These are phyloP conservation scores for Drosophila bipectinata DNA, from an alignment of 1,140 invertebrate species.

Conservation along the genomic window DNA sequence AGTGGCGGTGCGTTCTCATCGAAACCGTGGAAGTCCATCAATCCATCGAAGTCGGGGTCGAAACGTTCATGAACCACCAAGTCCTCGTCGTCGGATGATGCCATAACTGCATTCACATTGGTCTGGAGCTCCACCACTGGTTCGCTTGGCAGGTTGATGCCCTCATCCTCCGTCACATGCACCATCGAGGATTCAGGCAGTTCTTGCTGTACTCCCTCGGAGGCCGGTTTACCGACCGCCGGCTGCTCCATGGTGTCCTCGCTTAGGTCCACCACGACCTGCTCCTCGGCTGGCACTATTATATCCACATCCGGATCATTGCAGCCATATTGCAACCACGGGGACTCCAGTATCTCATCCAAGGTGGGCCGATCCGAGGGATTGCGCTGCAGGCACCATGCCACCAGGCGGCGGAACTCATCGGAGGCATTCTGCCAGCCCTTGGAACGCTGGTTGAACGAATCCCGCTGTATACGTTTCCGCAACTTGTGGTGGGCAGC, in stretches of 20 bases:
- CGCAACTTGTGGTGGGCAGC: slow-evolving; percentile 50
- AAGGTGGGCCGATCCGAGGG: slow-evolving; percentile 90
- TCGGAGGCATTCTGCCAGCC: slow-evolving; percentile 89
- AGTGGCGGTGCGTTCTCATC: slow-evolving; percentile 43
- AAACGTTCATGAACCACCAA: slow-evolving; percentile 9
- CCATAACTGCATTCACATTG: not conserved
- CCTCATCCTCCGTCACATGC: slow-evolving; percentile 9
- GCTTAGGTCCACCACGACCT: slow-evolving; percentile 57
- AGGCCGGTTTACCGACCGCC: not conserved
- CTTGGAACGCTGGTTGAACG: slow-evolving; percentile 70
- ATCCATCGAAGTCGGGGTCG: slow-evolving; percentile 26
- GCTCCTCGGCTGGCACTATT: slow-evolving; percentile 27
- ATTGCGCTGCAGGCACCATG: slow-evolving; percentile 91
- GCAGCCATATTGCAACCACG: slow-evolving; percentile 86
- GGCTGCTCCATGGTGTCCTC: slow-evolving; percentile 56
- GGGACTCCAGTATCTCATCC: slow-evolving; percentile 86
- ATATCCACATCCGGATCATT: slow-evolving; percentile 49
- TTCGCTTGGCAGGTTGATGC: slow-evolving; percentile 4
- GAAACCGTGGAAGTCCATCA: slow-evolving; percentile 53
- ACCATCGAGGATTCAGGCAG: not conserved
- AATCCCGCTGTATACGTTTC: slow-evolving; percentile 51
- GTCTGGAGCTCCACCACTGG: not conserved
- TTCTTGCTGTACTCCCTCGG: not conserved
- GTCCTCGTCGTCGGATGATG: slow-evolving; percentile 26
- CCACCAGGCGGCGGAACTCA: slow-evolving; percentile 90